phyloP scores from a whole-genome alignment of 2,113 vertebrate species.

The Siniperca knerii region DNA sequence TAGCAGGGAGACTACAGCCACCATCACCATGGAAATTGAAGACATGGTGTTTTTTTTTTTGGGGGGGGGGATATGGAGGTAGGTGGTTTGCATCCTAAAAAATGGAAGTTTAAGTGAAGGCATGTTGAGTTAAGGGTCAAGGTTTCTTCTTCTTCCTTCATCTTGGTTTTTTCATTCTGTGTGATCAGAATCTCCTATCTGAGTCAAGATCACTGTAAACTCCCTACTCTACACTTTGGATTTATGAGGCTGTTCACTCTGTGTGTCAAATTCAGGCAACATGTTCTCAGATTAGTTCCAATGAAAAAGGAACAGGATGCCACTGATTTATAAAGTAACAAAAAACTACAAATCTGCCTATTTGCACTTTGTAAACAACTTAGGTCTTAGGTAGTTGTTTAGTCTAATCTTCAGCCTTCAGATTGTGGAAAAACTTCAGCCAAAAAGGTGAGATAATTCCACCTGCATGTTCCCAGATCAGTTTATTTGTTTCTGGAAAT shows the following conservation, averaged over 20 bases:
- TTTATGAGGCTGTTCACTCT: background rate
- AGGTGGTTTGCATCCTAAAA: background rate
- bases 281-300: background rate
- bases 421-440: background rate
- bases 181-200: slow-evolving; percentile 19
- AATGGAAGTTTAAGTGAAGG: background rate
- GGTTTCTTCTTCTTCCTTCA: background rate
- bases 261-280: background rate
- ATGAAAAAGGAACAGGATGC: background rate
- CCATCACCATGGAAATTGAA: background rate
- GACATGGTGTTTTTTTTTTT: background rate
- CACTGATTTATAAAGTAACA: background rate
- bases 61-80: background rate
- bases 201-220: background rate
- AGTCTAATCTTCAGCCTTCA: background rate
- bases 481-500: background rate
- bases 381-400: background rate
- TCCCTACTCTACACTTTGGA: background rate
- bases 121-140: background rate
- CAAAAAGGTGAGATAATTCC: background rate
- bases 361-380: background rate
- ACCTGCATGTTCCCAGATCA: background rate
- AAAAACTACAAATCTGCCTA: background rate
- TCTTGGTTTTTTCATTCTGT: slow-evolving; percentile 19
- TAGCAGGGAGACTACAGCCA: background rate